Evolutionary conservation across 2,113 vertebrate genomes (phyloP).

Genomic region (Gymnorhina tibicen): DNA sequence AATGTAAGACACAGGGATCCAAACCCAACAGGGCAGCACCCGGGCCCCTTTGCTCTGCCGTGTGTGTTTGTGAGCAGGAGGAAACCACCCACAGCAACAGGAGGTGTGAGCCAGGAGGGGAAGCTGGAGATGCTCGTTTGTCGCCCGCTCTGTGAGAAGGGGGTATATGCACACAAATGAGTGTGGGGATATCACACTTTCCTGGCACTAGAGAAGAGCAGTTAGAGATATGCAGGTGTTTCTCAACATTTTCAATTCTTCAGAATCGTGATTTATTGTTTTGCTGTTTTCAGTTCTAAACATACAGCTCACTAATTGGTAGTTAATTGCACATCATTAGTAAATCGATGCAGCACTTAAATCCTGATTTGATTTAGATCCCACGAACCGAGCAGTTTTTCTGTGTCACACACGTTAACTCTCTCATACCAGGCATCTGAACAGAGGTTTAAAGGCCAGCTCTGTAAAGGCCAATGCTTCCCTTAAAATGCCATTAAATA

Average conservation of each 20-base stretch:
- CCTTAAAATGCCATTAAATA: neutral
- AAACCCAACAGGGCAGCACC: neutral
- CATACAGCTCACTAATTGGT: neutral
- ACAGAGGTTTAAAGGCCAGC: neutral
- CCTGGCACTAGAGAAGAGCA: neutral
- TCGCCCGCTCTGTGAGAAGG: neutral
- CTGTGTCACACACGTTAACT: neutral
- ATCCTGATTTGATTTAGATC: neutral
- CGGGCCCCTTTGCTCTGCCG: accelerated
- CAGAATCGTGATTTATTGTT: neutral
- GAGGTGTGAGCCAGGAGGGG: neutral
- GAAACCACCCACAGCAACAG: neutral
- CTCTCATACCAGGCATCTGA: neutral
- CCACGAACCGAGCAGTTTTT: neutral
- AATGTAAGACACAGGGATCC: neutral
- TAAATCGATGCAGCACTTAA: neutral
- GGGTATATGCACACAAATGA: accelerated
- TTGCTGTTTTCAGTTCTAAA: neutral
- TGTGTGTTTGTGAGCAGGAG: accelerated
- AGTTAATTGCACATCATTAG: neutral
- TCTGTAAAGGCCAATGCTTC: neutral
- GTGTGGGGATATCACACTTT: too few relatives aligned
- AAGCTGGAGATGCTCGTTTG: neutral
- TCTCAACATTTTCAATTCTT: neutral
- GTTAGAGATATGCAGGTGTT: neutral